These are phyloP conservation scores for Scelioninae gen. 2 DNA, from an alignment of 2,888 invertebrate species.

Conservation along the genomic window DNA sequence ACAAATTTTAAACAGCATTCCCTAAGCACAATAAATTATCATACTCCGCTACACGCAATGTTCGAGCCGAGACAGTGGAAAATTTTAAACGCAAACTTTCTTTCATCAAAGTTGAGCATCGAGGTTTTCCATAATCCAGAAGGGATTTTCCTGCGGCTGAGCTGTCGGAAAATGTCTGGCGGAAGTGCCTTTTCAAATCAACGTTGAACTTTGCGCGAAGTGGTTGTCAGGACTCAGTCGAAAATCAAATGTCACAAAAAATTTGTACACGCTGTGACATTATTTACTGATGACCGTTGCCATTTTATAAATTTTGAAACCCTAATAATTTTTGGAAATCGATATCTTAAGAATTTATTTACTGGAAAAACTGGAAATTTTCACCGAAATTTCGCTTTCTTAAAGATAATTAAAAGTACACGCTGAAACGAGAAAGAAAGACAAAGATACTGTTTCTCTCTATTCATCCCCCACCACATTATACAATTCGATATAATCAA, in stretches of 20 bases:
- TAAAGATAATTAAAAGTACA: too few species aligned
- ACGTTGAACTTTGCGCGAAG: constrained; percentile 8
- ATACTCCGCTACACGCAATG: constrained; percentile 13
- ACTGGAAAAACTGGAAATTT: too few species aligned
- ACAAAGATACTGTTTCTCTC: too few species aligned
- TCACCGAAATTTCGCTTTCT: too few species aligned
- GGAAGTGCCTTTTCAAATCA: constrained; percentile 11
- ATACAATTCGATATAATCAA: too few species aligned
- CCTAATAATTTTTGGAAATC: neutral
- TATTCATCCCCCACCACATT: too few species aligned
- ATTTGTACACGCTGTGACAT: neutral
- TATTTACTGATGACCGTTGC: neutral
- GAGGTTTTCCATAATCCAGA: constrained; percentile 10
- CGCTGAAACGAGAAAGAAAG: too few species aligned
- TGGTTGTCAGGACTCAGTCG: neutral
- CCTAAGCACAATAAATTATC: constrained; percentile 9
- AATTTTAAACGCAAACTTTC: constrained; percentile 15
- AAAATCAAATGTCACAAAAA: constrained; percentile 4
- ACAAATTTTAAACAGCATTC: constrained; percentile 8
- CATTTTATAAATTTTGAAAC: neutral
- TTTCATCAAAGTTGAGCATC: neutral
- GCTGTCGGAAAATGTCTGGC: neutral
- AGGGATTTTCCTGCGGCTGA: neutral
- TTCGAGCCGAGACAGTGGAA: neutral
- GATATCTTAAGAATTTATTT: too few species aligned